phyloP scores from a whole-genome alignment of 64 coral and sea anemone genomes.

The Montipora capricornis region DNA sequence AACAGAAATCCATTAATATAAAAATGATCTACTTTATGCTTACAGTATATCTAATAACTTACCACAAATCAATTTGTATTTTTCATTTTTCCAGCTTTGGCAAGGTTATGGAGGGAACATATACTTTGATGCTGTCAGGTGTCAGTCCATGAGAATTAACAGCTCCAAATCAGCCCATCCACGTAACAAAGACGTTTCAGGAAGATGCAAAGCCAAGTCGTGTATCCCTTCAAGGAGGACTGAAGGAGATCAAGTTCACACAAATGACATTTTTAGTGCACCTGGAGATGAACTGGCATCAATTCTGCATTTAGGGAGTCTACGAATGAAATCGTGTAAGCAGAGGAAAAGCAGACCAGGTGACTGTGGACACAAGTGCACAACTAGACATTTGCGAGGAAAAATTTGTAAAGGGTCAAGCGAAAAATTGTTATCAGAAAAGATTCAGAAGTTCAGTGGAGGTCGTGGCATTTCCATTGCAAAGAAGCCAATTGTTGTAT shows the following conservation, averaged over 20 bases:
- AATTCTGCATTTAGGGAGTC: slow-evolving; percentile 51
- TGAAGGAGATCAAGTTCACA: not conserved
- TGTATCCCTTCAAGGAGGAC: slow-evolving; percentile 19
- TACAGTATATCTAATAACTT: not conserved
- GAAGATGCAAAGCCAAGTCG: slow-evolving; percentile 17
- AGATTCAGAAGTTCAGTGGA: not conserved
- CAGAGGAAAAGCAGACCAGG: slow-evolving; percentile 26
- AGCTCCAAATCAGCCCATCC: slow-evolving; percentile 32
- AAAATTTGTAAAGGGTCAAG: slow-evolving; percentile 76
- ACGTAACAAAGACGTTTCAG: not conserved
- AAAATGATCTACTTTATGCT: too few relatives aligned
- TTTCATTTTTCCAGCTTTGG: slow-evolving; percentile 63
- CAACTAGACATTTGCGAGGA: slow-evolving; percentile 7
- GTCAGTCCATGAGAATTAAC: slow-evolving; percentile 75
- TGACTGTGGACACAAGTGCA: not conserved
- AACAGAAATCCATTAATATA: too few relatives aligned
- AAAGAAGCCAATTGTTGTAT: slow-evolving; percentile 51
- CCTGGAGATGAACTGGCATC: not conserved
- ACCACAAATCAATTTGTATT: not conserved
- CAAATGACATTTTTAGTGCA: not conserved
- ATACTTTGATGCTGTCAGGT: slow-evolving; percentile 89
- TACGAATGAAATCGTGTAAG: slow-evolving; percentile 35
- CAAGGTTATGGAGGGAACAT: slow-evolving; percentile 89
- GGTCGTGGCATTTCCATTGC: slow-evolving; percentile 6
- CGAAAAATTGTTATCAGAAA: slow-evolving; percentile 65